These are phyloP conservation scores for Megalonaias nervosa DNA, from an alignment of 1,140 invertebrate genomes.

Conservation along the genomic window DNA sequence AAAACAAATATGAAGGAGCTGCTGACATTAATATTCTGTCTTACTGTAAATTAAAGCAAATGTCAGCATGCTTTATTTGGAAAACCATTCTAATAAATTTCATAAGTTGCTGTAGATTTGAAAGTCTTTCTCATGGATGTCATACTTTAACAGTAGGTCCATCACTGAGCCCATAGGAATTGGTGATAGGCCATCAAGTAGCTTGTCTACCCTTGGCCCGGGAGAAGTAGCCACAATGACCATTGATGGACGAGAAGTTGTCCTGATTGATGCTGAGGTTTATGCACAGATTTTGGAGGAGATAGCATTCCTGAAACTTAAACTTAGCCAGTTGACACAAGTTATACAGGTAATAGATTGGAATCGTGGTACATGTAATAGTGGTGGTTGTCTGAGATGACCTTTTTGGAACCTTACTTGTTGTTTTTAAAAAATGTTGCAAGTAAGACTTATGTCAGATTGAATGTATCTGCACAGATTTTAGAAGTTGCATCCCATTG, in stretches of 20 bases:
- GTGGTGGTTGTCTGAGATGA: no score
- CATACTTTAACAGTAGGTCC: background rate
- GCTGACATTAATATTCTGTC: background rate
- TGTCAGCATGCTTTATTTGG: background rate
- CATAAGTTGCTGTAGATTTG: background rate
- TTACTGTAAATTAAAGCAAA: background rate
- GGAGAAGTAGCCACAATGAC: conserved; percentile 23
- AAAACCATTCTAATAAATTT: background rate
- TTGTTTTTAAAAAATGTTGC: no score
- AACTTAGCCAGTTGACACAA: conserved; percentile 34
- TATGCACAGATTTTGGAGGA: conserved; percentile 43
- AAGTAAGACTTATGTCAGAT: no score
- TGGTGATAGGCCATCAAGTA: no score
- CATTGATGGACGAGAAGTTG: conserved; percentile 37
- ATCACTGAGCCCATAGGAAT: background rate
- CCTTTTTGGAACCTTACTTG: no score
- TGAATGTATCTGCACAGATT: no score
- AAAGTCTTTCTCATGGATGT: background rate
- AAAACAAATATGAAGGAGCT: no score
- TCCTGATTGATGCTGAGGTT: conserved; percentile 37
- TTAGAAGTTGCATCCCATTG: no score
- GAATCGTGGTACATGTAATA: no score
- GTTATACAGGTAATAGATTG: conserved; percentile 33
- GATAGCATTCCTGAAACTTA: conserved; percentile 37
- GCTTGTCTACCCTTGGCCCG: no score